Evolutionary conservation across 2,113 vertebrate species (phyloP).

Genomic region (Hypanus sabinus): DNA sequence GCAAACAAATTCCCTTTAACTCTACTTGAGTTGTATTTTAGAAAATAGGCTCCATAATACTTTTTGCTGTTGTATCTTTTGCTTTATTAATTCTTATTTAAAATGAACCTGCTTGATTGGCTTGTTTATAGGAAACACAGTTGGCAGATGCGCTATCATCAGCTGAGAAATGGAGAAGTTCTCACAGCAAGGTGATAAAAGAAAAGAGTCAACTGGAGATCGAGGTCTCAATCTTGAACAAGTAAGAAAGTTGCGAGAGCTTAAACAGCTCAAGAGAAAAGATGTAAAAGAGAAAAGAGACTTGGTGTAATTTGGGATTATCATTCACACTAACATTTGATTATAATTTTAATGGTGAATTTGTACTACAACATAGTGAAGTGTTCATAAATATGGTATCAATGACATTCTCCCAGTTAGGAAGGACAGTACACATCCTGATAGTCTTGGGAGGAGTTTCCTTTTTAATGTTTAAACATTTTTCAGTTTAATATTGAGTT

Average conservation of each 20-base stretch:
- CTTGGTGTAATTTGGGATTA: background rate
- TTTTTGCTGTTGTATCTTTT: background rate
- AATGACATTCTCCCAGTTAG: background rate
- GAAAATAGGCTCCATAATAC: background rate
- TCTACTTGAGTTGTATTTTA: background rate
- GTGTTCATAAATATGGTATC: background rate
- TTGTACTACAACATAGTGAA: background rate
- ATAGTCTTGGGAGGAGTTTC: background rate
- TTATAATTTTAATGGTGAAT: background rate
- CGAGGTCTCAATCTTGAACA: constrained; percentile 69
- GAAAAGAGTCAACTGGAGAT: constrained; percentile 71
- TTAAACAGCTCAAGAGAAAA: too few species aligned
- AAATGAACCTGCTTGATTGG: constrained; percentile 15
- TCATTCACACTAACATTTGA: background rate
- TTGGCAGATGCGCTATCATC: constrained; percentile 60
- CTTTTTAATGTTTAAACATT: background rate
- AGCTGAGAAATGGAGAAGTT: constrained; percentile 70
- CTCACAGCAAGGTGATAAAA: constrained; percentile 63
- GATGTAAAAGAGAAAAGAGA: background rate
- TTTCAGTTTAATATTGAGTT: constrained; percentile 9
- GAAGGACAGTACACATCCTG: background rate
- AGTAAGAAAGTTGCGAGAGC: constrained; percentile 52
- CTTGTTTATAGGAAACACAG: constrained; percentile 60
- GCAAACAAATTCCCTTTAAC: background rate
- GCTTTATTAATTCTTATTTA: background rate